phyloP scores from a whole-genome alignment of 2,113 vertebrate species.

The Neogale vison region DNA sequence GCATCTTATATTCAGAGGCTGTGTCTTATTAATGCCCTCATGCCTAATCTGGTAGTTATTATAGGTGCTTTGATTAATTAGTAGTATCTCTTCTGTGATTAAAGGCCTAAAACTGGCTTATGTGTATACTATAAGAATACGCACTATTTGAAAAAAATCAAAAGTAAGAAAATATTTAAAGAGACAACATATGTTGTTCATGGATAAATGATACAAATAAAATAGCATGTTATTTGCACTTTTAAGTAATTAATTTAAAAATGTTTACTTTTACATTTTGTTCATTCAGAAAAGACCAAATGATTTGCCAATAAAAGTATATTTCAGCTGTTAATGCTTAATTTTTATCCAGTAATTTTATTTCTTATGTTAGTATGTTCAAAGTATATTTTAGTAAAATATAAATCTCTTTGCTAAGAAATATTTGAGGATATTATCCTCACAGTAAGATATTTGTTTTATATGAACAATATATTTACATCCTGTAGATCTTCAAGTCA shows the following conservation, averaged over 20 bases:
- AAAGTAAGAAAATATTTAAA: constrained; percentile 1
- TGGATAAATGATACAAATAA: background rate
- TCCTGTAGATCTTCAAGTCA: constrained; percentile 53
- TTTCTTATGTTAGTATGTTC: constrained; percentile 10
- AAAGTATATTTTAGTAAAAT: constrained; percentile 44
- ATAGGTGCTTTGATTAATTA: background rate
- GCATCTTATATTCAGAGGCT: background rate
- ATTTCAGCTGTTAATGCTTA: background rate
- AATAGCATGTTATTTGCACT: background rate
- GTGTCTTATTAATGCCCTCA: background rate
- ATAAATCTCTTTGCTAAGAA: constrained; percentile 39
- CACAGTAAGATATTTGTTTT: constrained; percentile 48
- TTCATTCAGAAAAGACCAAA: constrained; percentile 30
- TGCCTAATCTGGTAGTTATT: background rate
- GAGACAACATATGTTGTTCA: background rate
- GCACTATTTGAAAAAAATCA: background rate
- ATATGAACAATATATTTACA: constrained; percentile 54
- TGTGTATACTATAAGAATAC: background rate
- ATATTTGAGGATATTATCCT: constrained; percentile 20
- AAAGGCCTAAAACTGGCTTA: background rate
- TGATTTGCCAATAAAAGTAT: background rate
- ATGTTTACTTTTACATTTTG: background rate
- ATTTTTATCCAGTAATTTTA: constrained; percentile 33
- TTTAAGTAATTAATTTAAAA: background rate
- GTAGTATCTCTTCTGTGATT: background rate